A percentile compares a stretch with the other conserved stretches of the same genome.
These are phyloP conservation scores for Achroia grisella DNA, from an alignment of 1,140 invertebrate genomes.

Conservation along the genomic window DNA sequence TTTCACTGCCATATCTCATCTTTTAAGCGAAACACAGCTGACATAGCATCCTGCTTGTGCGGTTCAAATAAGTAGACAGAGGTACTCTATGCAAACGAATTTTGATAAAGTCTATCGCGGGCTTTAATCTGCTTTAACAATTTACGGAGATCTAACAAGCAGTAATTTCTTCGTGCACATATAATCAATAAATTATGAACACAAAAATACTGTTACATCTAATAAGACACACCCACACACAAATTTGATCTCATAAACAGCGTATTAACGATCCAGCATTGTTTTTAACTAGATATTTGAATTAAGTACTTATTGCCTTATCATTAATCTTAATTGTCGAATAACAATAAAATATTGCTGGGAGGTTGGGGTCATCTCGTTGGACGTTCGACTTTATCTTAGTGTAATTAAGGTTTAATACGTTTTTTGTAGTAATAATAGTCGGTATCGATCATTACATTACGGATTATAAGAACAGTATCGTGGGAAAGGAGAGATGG, in stretches of 20 bases:
- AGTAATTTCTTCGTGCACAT: too few relatives aligned
- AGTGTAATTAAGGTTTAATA: constrained; percentile 33
- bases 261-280: constrained; percentile 37
- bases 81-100: too few relatives aligned
- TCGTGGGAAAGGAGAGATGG: constrained; percentile 56
- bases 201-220: constrained; percentile 15
- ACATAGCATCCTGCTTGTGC: too few relatives aligned
- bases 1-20: too few relatives aligned
- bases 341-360: constrained; percentile 68
- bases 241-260: constrained; percentile 50
- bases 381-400: constrained; percentile 28
- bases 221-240: constrained; percentile 25
- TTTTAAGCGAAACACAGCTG: too few relatives aligned
- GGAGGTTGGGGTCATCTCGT: constrained; percentile 14
- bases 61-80: too few relatives aligned
- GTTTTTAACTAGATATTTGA: constrained; percentile 62
- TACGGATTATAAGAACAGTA: constrained; percentile 54
- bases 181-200: constrained; percentile 17
- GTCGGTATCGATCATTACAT: constrained; percentile 56
- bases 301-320: constrained; percentile 67
- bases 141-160: too few relatives aligned
- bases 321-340: constrained; percentile 70
- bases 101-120: too few relatives aligned
- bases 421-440: constrained; percentile 25
- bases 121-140: too few relatives aligned